Evolutionary conservation across 1,140 invertebrate genomes (phyloP).

Genomic region (Caenorhabditis briggsae): DNA sequence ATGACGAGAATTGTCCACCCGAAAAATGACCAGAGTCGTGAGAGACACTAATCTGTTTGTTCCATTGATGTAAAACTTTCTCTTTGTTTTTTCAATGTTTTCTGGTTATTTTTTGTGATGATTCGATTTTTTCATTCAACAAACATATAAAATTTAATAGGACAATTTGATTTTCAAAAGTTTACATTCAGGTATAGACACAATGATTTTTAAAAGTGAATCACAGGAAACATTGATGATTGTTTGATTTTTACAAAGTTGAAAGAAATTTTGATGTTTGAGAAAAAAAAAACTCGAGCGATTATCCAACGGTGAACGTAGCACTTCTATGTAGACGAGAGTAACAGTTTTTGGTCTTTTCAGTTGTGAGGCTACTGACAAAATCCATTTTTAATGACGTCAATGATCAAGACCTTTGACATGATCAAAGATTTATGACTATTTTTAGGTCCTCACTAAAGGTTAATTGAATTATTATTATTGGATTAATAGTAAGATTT

Average conservation of each 20-base stretch:
- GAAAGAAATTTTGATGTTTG: background rate
- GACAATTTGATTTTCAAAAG: background rate
- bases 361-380: too few species aligned
- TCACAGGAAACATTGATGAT: background rate
- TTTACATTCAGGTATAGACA: background rate
- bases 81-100: constrained; percentile 4
- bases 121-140: background rate
- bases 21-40: constrained; percentile 15
- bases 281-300: background rate
- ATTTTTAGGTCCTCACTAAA: too few species aligned
- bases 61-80: constrained; percentile 12
- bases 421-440: too few species aligned
- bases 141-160: background rate
- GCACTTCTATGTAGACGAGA: background rate
- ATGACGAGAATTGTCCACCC: background rate
- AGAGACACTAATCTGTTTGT: constrained; percentile 48
- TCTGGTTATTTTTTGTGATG: background rate
- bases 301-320: constrained; percentile 7
- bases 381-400: too few species aligned
- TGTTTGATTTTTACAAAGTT: constrained; percentile 28
- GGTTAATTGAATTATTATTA: too few species aligned
- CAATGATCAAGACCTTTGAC: too few species aligned
- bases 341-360: background rate
- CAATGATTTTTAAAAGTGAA: constrained; percentile 18
- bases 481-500: too few species aligned